These are phyloP conservation scores for Priocnemis perturbator DNA, from an alignment of 2,888 invertebrate species.

Conservation along the genomic window DNA sequence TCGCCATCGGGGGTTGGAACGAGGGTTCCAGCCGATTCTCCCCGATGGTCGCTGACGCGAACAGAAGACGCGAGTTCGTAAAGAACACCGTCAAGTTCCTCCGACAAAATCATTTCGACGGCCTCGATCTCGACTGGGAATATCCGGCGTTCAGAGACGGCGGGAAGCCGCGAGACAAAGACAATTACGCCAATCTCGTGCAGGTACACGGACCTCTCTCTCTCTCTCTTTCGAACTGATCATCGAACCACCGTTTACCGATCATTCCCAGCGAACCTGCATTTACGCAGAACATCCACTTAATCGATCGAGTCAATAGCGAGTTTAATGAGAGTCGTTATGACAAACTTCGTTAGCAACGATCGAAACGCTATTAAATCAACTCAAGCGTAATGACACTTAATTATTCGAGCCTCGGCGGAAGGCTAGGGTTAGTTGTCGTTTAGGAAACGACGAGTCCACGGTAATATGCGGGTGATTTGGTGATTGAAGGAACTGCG, in stretches of 20 bases:
- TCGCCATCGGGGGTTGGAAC: conserved; percentile 96
- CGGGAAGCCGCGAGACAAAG: conserved; percentile 84
- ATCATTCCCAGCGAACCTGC: too few species aligned
- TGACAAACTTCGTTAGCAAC: too few species aligned
- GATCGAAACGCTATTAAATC: too few species aligned
- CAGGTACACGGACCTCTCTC: conserved; percentile 77
- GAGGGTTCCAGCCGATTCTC: conserved; percentile 93
- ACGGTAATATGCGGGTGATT: too few species aligned
- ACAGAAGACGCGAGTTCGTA: conserved; percentile 87
- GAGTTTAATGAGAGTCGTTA: too few species aligned
- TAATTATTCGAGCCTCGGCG: too few species aligned
- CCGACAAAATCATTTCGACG: conserved; percentile 94
- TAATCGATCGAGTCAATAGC: too few species aligned
- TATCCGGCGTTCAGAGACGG: conserved; percentile 88
- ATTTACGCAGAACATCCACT: too few species aligned
- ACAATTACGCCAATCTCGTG: conserved; percentile 92
- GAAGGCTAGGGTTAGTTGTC: too few species aligned
- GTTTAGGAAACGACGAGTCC: too few species aligned
- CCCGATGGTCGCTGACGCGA: conserved; percentile 88
- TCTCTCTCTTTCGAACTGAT: background rate
- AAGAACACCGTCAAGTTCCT: conserved; percentile 90
- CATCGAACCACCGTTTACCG: too few species aligned
- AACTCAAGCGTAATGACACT: too few species aligned
- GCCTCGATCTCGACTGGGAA: conserved; percentile 95
- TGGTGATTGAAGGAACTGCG: conserved; percentile 82